Base-by-base conservation (phyloP, 2,888 invertebrate species). In the Brachynemurus nebulosus region DNA sequence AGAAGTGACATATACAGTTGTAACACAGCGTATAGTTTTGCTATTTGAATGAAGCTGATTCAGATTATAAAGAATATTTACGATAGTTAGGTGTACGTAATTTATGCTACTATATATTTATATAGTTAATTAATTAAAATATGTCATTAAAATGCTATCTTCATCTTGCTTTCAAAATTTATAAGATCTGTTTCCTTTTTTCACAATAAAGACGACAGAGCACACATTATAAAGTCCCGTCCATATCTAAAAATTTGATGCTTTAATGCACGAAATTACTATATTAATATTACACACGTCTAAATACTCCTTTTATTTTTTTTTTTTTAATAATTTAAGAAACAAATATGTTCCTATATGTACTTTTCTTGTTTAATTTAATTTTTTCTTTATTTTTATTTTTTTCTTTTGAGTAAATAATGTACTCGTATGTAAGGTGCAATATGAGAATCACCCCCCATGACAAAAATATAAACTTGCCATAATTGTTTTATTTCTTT, bases 21-120 rank as follows among this genome's bases (percentile, higher is more conserved):
- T 19, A 40, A 25, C 23, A 40, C 40, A 42, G 33, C 34, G 25
- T 42, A 42, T 42, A 42, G 42, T 42, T 42, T 42, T 42, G 42
- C 34, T 42, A 42, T 34, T 42, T 34, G 23, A 40, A 40, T n/a
- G 14, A 42, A 42, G 42, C 42, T 42, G 42, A 34, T 34, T 17
- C 42, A 42, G 14, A 30, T 30, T 30, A 30, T 30, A 19, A 37
- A 37, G 20, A 37, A 37, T 37, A 37, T 37, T 19, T 37, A 19
- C 19, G n/a, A 37, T 20, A 37, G 20, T 37, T 37, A 37, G 18
- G 37, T 37, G 37, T 37, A 37, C 37, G 37, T 37, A 37, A 37
- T 30, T 30, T 30, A 30, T 30, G 30, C 30, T 30, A 30, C 30
- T 30, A 30, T 30, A 30, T 14, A 30, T 30, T 30, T 30, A 30